Base-by-base conservation (phyloP, 2,797 vertebrate species). In the Chelidonichthys spinosus region DNA sequence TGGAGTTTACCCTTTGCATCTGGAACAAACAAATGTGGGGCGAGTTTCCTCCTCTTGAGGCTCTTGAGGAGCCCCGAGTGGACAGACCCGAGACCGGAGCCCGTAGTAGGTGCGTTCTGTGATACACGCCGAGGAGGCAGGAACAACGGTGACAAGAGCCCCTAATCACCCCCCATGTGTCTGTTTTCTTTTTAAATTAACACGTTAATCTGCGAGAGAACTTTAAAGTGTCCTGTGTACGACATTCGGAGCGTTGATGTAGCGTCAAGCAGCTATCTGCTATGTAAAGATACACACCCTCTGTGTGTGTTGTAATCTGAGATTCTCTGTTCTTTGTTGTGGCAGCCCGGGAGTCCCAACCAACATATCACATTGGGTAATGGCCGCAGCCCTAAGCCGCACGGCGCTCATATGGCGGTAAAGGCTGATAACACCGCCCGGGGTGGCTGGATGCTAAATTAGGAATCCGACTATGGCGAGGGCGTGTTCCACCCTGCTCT, bases 11-110 rank as follows among this genome's bases (percentile, higher is more conserved):
- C 52, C 46, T 78, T 83, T 58, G 76, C 83, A 74, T 82, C 85
- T 87, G 77, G n/a, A n/a, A n/a, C 80, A 81, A 75, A 89, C 80
- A 86, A 90, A 86, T 7, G 1, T n/a, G 43, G 64, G 64, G 42
- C 18, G 63, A 72, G 69, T 79, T 66, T 36, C 40, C 33, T 52
- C 69, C 58, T 37, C 67, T 44, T 32, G 2, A 59, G 61, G 36
- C 37, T 56, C 44, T 25, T 1, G 47, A 8, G 1, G 2, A 49
- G 72, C 78, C 47, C 85, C 70, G 80, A 85, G 66, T 60, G 50
- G 63, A 50, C 36, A 11, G 37, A 64, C 33, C 11, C 8, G 56
- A 13, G 47, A 18, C 49, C 7, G 44, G 14, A 46, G 44, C 44
- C 17, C 44, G 14, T 78, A 70, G 25, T 2, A 11, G 69, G 62